These are phyloP conservation scores for Falco cherrug DNA, from an alignment of 2,797 vertebrate species.

Conservation along the genomic window DNA sequence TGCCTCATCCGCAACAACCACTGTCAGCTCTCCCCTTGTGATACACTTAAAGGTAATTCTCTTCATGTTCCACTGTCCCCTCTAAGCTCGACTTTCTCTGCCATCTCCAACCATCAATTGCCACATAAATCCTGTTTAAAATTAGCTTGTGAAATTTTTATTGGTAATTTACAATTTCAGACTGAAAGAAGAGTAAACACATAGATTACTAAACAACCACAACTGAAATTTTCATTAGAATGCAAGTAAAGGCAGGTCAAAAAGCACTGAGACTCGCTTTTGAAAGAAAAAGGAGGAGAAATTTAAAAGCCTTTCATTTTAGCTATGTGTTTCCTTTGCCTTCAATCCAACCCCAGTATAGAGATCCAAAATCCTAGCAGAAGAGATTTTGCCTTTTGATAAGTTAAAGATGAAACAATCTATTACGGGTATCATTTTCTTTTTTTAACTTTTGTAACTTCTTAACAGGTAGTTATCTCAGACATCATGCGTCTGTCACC, in stretches of 20 bases:
- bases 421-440: neutral
- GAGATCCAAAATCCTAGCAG: neutral
- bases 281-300: neutral
- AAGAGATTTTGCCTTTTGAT: neutral
- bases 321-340: neutral
- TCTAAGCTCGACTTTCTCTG: slow-evolving; percentile 17
- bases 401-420: neutral
- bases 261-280: neutral
- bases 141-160: slow-evolving; percentile 11
- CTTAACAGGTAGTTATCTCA: neutral
- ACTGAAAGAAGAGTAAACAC: slow-evolving; percentile 2
- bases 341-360: neutral
- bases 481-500: neutral
- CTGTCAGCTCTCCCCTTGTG: neutral
- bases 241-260: neutral
- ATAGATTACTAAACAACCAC: neutral
- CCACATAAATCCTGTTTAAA: neutral
- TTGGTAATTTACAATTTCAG: slow-evolving; percentile 17
- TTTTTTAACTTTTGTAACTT: neutral
- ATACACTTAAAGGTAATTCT: neutral
- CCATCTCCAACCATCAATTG: slow-evolving; percentile 1
- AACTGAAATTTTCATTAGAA: slow-evolving; percentile 14
- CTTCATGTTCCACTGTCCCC: neutral
- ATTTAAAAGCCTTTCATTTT: neutral
- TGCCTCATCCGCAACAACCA: neutral